Evolutionary conservation across 1,140 invertebrate genomes (phyloP).

Genomic region (Penaeus vannamei): DNA sequence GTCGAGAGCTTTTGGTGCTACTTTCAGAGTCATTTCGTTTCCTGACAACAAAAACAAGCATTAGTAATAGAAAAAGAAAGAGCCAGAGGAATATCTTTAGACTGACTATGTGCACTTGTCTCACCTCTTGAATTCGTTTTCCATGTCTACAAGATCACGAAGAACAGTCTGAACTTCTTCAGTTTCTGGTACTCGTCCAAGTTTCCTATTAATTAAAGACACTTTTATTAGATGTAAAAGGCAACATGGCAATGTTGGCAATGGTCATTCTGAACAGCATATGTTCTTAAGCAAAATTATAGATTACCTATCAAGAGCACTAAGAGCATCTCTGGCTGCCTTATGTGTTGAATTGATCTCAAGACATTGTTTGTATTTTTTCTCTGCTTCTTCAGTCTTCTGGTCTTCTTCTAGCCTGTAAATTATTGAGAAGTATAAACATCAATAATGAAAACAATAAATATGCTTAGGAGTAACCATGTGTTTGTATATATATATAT

Average conservation of each 20-base stretch:
- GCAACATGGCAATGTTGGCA: not conserved
- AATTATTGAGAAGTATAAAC: not conserved
- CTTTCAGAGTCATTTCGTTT: no score
- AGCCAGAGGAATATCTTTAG: not conserved
- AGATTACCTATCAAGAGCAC: constrained; percentile 1
- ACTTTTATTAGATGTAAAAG: not conserved
- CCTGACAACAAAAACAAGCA: not conserved
- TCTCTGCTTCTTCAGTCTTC: constrained; percentile 52
- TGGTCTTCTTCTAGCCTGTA: constrained; percentile 44
- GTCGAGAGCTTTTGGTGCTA: no score
- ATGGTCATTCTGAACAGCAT: not conserved
- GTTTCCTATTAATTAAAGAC: not conserved
- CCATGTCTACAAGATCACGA: constrained; percentile 44
- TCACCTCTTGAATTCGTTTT: constrained; percentile 51
- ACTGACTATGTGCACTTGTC: not conserved
- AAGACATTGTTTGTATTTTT: constrained; percentile 51
- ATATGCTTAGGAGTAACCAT: no score
- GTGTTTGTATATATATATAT: no score
- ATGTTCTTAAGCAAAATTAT: not conserved
- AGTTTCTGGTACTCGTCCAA: constrained; percentile 8
- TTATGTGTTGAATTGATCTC: constrained; percentile 45
- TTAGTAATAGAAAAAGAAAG: not conserved
- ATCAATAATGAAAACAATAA: no score
- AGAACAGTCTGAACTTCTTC: constrained; percentile 33
- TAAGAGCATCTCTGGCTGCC: constrained; percentile 32